Base-by-base conservation (phyloP, 2,888 invertebrate genomes). In the Drosophila paucipuncta region DNA sequence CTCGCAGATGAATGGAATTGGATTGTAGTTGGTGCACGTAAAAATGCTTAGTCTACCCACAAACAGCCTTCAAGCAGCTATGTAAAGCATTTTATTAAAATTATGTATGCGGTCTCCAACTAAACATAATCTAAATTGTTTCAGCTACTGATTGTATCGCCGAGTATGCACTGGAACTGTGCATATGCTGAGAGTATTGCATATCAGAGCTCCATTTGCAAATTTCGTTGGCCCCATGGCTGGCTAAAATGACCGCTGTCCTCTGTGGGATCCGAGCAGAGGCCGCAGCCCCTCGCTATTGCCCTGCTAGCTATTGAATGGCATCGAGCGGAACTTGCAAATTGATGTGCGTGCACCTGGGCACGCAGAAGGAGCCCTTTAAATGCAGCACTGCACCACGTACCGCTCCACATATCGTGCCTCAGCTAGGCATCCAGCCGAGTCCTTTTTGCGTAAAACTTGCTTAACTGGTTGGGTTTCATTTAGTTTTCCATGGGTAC, bases 401-500 rank as follows among this genome's bases (percentile, higher is more conserved):
- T 7, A 7, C 22, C 16, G 47, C 47, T 22, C 16, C 28, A 39
- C 54, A 54, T 25, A 2, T 10, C 22, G 47, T 9, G 47, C 30
- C 30, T 4, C 6, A 11, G 6, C 28, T 18, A 16, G 30, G 6
- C 6, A 7, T 10, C 47, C 7, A 6, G 18, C 50, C 11, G 11
- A 57, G 43, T 43, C 41, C 61, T 64, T 37, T 37, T 61, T 55
- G 25, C 39, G 41, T 71, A 69, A 73, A 83, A 87, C 87, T 89
- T 85, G 80, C 82, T 80, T 85, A 85, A 90, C 91, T 80, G 91
- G 91, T 91, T 91, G 84, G 30, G 43, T 53, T 73, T 50, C 62
- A 81, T 79, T 82, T 80, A 82, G 84, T 83, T 88, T 80, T 63
- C 50, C 58, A 9, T 16, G 43, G n/a, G 11, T 13, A 33, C 30